phyloP scores from a whole-genome alignment of 2,888 invertebrate species.

The Macaria notata region DNA sequence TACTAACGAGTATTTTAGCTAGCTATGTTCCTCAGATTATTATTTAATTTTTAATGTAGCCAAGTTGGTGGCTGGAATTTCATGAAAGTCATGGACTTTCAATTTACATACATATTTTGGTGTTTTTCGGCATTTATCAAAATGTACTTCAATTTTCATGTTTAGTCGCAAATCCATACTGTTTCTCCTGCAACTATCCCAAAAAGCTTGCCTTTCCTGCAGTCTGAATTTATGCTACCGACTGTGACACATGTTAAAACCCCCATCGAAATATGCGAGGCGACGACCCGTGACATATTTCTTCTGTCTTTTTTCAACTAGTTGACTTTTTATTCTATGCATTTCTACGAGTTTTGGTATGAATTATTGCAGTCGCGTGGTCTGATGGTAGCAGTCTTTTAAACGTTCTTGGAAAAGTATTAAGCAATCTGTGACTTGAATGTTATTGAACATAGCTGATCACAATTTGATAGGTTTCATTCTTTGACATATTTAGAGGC shows the following conservation, averaged over 20 bases:
- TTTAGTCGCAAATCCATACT: constrained; percentile 2
- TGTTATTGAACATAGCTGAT: constrained; percentile 16
- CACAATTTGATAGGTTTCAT: constrained; percentile 2
- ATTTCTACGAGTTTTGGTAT: constrained; percentile 29
- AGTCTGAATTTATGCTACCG: constrained; percentile 60
- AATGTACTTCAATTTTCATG: too few relatives aligned
- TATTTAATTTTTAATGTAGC: too few relatives aligned
- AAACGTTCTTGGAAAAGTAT: constrained; percentile 27
- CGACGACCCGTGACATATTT: constrained; percentile 57
- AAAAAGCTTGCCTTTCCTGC: constrained; percentile 36
- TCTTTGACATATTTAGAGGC: background rate
- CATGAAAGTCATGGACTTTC: too few relatives aligned
- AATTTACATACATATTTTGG: too few relatives aligned
- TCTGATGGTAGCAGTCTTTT: constrained; percentile 22
- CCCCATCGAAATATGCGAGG: constrained; percentile 52
- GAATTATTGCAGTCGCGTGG: constrained; percentile 35
- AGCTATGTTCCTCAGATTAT: too few relatives aligned
- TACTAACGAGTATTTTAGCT: too few relatives aligned
- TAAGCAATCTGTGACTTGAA: constrained; percentile 11
- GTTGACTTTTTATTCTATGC: constrained; percentile 25
- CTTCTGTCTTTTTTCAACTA: constrained; percentile 38
- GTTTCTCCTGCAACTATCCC: constrained; percentile 11
- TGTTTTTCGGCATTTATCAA: too few relatives aligned
- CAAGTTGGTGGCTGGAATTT: too few relatives aligned
- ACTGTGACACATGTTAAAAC: constrained; percentile 63